Evolutionary conservation across 2,888 invertebrate species (phyloP), one percentile per base, ranked within the genome.

Genomic region (Nymphalis urticae): DNA sequence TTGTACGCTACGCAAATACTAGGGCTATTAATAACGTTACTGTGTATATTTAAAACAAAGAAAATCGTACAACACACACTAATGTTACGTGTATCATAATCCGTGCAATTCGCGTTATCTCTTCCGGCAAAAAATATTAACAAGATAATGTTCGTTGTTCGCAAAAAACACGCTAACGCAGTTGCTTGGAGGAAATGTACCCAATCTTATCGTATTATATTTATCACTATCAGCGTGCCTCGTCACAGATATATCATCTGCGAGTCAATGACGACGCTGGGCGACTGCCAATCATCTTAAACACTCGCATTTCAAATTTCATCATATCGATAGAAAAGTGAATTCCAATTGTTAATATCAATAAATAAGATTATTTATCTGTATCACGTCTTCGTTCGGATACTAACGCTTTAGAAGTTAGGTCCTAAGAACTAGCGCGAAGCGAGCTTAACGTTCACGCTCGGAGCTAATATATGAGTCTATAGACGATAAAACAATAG

Each of bases 121-220:
- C 75, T 84, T 84, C 83, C 85, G 75, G 80, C 79, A 79, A 79
- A 73, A 77, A 80, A 74, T 69, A 70, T 66, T 74, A 59, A 66
- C 72, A 68, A 77, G 81, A 82, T 80, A 82, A 75, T 72, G 64
- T 71, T 73, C 75, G 72, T 79, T 77, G 73, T 78, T 80, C 75
- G 77, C 77, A 75, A 80, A n/a, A 75, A 77, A 56, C 24, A 24
- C 32, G 42, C 75, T 76, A 75, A 75, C 76, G 74, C 78, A 75
- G 88, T 88, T 85, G 86, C 88, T 82, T 85, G 80, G 86, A 88
- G 89, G 90, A 90, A 90, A 89, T 80, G 83, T 77, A 79, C 75
- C 66, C 50, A 81, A 84, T 82, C 84, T 85, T 84, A 88, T 87
- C 87, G 48, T 58, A 58, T 60, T 61, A 61, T 73, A 56, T 32